These are phyloP conservation scores for Prionailurus viverrinus DNA, from an alignment of 2,113 vertebrate genomes.

Conservation along the genomic window DNA sequence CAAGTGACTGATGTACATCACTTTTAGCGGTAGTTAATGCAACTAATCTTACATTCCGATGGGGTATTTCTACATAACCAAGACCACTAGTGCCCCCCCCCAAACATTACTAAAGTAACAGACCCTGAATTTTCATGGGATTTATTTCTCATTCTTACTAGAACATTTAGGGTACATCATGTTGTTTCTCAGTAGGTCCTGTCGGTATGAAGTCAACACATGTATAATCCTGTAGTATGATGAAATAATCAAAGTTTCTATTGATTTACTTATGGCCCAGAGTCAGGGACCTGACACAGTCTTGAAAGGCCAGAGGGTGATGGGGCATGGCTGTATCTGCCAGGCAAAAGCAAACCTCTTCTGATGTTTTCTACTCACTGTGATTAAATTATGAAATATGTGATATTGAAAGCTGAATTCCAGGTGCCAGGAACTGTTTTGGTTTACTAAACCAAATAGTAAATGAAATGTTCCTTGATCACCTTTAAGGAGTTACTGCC, in stretches of 20 bases:
- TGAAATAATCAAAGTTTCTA: neutral
- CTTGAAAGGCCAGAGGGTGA: neutral
- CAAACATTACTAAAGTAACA: neutral
- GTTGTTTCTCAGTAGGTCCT: neutral
- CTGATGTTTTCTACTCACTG: neutral
- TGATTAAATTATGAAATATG: neutral
- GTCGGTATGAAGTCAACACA: neutral
- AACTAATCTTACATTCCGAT: neutral
- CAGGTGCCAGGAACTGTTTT: neutral
- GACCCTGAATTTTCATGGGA: neutral
- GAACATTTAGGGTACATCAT: neutral
- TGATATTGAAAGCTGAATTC: neutral
- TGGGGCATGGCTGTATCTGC: neutral
- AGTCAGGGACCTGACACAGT: neutral
- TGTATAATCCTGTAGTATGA: neutral
- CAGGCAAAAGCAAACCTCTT: neutral
- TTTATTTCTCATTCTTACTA: neutral
- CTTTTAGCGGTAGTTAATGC: neutral
- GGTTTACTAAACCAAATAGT: neutral
- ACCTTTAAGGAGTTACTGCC: neutral
- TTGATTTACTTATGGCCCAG: neutral
- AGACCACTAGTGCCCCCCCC: neutral
- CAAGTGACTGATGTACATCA: neutral
- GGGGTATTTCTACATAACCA: neutral
- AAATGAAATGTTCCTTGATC: neutral